Percentiles rank a stretch among this genome's conserved stretches.
Conservation (phyloP, 2,888 invertebrate species). For the Metopia argyrocephala region DNA sequence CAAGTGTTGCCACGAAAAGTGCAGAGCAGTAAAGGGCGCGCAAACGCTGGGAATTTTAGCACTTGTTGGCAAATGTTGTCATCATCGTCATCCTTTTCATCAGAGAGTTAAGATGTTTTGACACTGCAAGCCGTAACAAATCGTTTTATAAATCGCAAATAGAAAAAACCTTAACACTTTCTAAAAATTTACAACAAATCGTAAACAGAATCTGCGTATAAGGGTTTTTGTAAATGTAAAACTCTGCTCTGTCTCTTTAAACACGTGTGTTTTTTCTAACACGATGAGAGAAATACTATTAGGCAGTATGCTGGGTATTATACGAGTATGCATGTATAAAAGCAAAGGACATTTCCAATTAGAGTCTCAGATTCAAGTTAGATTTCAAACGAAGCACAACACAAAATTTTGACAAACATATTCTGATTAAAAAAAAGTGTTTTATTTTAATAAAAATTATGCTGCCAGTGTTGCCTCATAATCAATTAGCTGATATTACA, state of each 20-base stretch:
- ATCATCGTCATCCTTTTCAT: constrained; percentile 48
- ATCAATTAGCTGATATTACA: constrained; percentile 69
- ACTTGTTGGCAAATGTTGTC: constrained; percentile 73
- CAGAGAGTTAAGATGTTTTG: constrained; percentile 69
- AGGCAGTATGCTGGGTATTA: constrained; percentile 11
- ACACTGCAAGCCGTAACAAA: constrained; percentile 76
- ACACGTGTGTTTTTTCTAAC: constrained; percentile 65
- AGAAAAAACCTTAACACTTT: constrained; percentile 58
- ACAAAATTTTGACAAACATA: constrained; percentile 5
- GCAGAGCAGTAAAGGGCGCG: constrained; percentile 56
- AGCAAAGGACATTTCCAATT: constrained; percentile 73
- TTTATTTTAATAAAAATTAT: constrained; percentile 57
- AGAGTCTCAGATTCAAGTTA: constrained; percentile 73
- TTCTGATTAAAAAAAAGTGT: neutral
- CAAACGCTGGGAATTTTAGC: constrained; percentile 78
- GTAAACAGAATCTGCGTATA: constrained; percentile 55
- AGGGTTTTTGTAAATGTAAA: constrained; percentile 67
- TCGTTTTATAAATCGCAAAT: constrained; percentile 66
- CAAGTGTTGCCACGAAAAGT: neutral
- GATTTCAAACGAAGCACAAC: constrained; percentile 69
- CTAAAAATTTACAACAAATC: constrained; percentile 64
- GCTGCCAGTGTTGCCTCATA: constrained; percentile 69
- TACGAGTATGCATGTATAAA: no score
- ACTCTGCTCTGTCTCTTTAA: constrained; percentile 49
- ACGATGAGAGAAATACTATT: constrained; percentile 1